Evolutionary conservation across 2,797 vertebrate species (phyloP).

Genomic region (Sebastes ruberrimus): DNA sequence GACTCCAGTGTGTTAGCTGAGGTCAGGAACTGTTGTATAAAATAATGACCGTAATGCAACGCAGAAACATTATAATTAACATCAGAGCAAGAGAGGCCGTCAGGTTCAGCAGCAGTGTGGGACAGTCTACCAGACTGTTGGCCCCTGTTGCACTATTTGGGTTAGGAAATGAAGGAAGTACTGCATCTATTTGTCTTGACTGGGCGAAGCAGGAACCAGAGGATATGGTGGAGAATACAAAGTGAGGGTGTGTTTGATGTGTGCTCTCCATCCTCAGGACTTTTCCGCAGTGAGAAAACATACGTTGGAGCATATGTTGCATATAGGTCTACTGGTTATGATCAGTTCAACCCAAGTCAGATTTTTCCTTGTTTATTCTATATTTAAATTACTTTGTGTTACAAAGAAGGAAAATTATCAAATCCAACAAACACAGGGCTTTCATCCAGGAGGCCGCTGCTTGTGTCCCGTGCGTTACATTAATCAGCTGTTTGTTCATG

Average conservation of each 20-base stretch:
- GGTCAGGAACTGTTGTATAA: constrained; percentile 23
- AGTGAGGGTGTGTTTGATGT: constrained; percentile 47
- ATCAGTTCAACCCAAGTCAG: background rate
- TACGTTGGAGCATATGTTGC: background rate
- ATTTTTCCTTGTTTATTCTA: background rate
- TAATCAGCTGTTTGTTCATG: too few species aligned
- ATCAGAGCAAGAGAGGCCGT: background rate
- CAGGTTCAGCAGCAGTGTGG: constrained; percentile 18
- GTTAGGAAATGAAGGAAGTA: constrained; percentile 67
- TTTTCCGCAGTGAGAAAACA: constrained; percentile 38
- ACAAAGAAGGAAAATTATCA: too few species aligned
- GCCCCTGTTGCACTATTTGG: constrained; percentile 41
- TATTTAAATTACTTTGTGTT: background rate
- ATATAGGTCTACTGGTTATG: background rate
- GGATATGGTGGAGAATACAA: constrained; percentile 59
- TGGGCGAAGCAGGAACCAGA: constrained; percentile 59
- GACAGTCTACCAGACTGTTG: constrained; percentile 26
- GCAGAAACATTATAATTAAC: constrained; percentile 16
- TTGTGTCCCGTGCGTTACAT: too few species aligned
- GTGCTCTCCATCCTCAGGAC: constrained; percentile 26
- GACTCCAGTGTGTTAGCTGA: constrained; percentile 11
- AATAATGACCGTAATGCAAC: constrained; percentile 13
- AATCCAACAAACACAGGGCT: too few species aligned
- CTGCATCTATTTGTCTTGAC: constrained; percentile 57
- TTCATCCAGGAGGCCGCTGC: too few species aligned